Evolutionary conservation across 2,113 vertebrate genomes (phyloP).

Genomic region (Cavia aperea): DNA sequence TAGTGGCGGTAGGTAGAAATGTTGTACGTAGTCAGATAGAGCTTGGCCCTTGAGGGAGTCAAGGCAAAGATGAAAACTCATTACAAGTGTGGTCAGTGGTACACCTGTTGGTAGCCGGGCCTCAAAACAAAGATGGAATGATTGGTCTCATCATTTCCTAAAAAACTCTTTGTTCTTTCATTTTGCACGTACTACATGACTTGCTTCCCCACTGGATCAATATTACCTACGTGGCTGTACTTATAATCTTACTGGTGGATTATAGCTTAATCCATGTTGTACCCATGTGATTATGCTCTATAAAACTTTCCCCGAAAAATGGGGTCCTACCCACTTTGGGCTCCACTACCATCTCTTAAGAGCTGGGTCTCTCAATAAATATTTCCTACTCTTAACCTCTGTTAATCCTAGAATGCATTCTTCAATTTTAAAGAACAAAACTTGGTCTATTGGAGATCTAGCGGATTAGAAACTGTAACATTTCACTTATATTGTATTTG

Average conservation of each 20-base stretch:
- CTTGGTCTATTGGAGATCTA: neutral
- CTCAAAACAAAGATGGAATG: neutral
- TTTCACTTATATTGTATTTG: neutral
- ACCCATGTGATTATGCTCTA: neutral
- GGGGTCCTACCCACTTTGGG: neutral
- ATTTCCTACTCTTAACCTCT: neutral
- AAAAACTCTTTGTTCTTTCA: neutral
- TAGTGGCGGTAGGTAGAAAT: too few relatives aligned
- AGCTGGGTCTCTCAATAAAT: neutral
- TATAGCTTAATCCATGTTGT: neutral
- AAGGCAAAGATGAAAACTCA: neutral
- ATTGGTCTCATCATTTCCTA: neutral
- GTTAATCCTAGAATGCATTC: neutral
- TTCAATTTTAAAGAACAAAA: neutral
- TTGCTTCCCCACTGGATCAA: neutral
- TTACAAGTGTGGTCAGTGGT: too few relatives aligned
- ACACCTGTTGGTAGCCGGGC: neutral
- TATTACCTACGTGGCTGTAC: neutral
- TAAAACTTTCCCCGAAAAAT: neutral
- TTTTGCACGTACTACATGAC: neutral
- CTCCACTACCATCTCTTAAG: neutral
- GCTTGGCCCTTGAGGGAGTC: neutral
- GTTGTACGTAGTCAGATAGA: neutral
- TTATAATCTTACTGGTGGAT: neutral
- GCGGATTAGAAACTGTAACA: neutral